These are phyloP conservation scores for Ciconia stormi DNA, from an alignment of 2,113 vertebrate species.

Conservation along the genomic window DNA sequence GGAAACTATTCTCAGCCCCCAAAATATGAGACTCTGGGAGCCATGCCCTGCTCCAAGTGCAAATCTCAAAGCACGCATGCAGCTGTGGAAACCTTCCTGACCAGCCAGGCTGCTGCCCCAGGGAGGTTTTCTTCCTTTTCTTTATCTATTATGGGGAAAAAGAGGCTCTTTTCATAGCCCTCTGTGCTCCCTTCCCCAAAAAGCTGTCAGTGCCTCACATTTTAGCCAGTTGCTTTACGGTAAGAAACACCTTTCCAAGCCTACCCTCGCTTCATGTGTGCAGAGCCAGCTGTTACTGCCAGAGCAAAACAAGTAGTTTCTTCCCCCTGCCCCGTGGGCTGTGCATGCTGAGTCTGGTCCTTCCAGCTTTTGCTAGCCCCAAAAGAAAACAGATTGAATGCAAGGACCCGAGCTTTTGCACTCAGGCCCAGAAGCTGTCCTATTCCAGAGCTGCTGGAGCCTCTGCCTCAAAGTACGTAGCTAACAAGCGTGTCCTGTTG, in stretches of 20 bases:
- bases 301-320: neutral
- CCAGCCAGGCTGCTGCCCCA: neutral
- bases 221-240: neutral
- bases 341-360: constrained; percentile 25
- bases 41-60: neutral
- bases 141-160: neutral
- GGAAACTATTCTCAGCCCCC: neutral
- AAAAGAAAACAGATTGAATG: neutral
- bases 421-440: neutral
- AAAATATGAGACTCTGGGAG: neutral
- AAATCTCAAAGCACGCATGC: neutral
- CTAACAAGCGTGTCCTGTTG: neutral
- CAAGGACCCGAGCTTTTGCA: neutral
- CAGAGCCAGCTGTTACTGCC: neutral
- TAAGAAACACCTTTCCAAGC: neutral
- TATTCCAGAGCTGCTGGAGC: neutral
- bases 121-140: neutral
- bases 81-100: neutral
- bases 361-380: neutral
- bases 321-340: neutral
- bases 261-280: neutral
- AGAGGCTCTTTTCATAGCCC: neutral
- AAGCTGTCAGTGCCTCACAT: neutral
- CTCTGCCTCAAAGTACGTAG: rapidly evolving
- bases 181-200: neutral